Base-by-base conservation (phyloP, 1,140 invertebrate species). In the Nephotettix cincticeps region DNA sequence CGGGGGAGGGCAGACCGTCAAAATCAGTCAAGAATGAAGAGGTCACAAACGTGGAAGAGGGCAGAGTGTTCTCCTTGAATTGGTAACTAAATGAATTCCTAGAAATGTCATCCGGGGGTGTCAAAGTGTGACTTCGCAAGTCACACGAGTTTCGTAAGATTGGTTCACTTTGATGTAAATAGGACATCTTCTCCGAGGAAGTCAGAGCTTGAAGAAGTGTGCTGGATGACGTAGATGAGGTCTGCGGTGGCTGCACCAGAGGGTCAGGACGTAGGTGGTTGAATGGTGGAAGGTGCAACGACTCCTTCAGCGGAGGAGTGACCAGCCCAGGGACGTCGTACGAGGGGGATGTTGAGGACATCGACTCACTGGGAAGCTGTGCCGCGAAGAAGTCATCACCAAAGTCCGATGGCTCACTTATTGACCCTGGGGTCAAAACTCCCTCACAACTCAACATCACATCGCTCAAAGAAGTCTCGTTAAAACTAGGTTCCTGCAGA, bases 401-500 rank as follows among this genome's bases (percentile, higher is more conserved):
- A 11, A 70, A 43, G 14, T 70, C 69, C 13, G 69, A 70, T 17
- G 36, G 56, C 25, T 70, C 69, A 25, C 69, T 70, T 30, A 70
- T 28, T 1, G 58, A 65, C 2, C 23, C 63, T 0, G 69, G 69
- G 1, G 69, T 70, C 13, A 70, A 27, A 1, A 56, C 25, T 19
- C 63, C 32, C n/a, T 65, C 69, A 19, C 61, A 64, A n/a, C 32
- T 65, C 11, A 70, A 17, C 4, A 61, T 29, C 11, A 64, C 40
- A 29, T 70, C 69, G 30, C 40, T 65, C 0, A 70, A 27, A 1
- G 63, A 65, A 11, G 71, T 70, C 27, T 75, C 75, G 1, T 36
- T 72, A 61, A 72, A 73, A 9, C 71, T 72, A 4, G 72, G 72
- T 47, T 73, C 73, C 32, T 64, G 36, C 65, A 84, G 76, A 3